Base-by-base conservation (phyloP, 2,888 invertebrate species). In the Zhengitettix transpicula region DNA sequence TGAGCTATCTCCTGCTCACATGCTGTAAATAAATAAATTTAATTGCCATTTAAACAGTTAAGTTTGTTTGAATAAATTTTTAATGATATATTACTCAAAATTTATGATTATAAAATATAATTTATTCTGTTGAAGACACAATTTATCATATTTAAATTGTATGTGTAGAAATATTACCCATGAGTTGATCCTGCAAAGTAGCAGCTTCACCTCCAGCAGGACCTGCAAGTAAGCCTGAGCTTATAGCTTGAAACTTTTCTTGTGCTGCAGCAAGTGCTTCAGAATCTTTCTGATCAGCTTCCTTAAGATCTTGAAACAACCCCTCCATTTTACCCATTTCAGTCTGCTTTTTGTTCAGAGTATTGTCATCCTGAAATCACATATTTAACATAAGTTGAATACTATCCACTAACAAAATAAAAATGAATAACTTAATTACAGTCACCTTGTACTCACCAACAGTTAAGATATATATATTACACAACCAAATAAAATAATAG, bases 131-230 rank as follows among this genome's bases (percentile, higher is more conserved):
- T n/a, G n/a, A n/a, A n/a, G n/a, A n/a, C n/a, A n/a, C n/a, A n/a
- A n/a, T n/a, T n/a, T n/a, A n/a, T n/a, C n/a, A n/a, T n/a, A n/a
- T 7, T 28, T 28, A 28, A 28, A 28, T 5, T 28, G 2, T 5
- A 28, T 28, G 28, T 28, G 28, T 28, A 28, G 3, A 28, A 28
- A 28, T 28, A 72, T 68, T 69, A 87, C 87, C 81, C 71, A 93
- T 93, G 17, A 96, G 79, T 71, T 94, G 94, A 65, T 93, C 90
- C 70, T 91, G 89, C 58, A 97, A 76, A 0, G 95, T 89, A 44
- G 88, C 87, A 9, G 89, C 83, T 68, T 83, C 80, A 61, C 75
- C 72, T 0, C 91, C 91, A 63, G 84, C 82, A 16, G 84, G 87
- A 65, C 84, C 87, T 58, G 87, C 84, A 52, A 87, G 81, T 67